Percentiles rank a stretch among this genome's conserved stretches.
These are phyloP conservation scores for Plecotus auritus DNA, from an alignment of 2,113 vertebrate genomes.

Conservation along the genomic window DNA sequence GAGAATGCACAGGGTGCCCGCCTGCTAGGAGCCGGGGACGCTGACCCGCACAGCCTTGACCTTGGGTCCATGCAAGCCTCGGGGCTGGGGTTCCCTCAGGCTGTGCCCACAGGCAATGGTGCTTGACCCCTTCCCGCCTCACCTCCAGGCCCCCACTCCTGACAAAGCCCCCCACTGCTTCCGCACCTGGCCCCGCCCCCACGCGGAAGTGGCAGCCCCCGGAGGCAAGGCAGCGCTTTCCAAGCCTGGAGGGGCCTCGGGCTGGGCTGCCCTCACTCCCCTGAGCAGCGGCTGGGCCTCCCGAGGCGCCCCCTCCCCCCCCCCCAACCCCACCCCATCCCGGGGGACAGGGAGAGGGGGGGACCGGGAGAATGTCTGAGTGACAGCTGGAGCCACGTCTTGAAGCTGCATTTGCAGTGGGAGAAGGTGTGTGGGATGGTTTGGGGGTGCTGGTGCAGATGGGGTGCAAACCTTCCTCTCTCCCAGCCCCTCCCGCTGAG, in stretches of 20 bases:
- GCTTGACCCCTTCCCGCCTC: background rate
- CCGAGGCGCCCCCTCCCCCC: too few relatives aligned
- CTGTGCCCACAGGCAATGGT: background rate
- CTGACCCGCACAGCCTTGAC: background rate
- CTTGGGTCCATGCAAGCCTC: too few relatives aligned
- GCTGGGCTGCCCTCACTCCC: accelerated
- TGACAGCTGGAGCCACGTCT: too few relatives aligned
- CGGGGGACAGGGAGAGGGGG: too few relatives aligned
- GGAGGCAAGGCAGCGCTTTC: background rate
- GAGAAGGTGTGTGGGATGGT: background rate
- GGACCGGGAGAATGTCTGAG: too few relatives aligned
- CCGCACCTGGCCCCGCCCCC: background rate
- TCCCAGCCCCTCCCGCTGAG: background rate
- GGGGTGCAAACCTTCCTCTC: background rate
- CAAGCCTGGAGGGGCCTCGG: accelerated
- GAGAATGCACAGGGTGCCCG: too few relatives aligned
- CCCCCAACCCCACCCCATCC: too few relatives aligned
- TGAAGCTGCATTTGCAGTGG: background rate
- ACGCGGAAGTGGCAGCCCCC: too few relatives aligned
- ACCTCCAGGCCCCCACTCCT: accelerated
- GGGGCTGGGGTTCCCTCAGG: background rate
- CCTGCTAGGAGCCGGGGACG: too few relatives aligned
- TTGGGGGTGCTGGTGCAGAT: background rate
- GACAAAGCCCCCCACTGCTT: background rate
- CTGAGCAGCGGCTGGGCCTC: background rate